Evolutionary conservation across 2,888 invertebrate species (phyloP).

Genomic region (Bruchidius siliquastri): DNA sequence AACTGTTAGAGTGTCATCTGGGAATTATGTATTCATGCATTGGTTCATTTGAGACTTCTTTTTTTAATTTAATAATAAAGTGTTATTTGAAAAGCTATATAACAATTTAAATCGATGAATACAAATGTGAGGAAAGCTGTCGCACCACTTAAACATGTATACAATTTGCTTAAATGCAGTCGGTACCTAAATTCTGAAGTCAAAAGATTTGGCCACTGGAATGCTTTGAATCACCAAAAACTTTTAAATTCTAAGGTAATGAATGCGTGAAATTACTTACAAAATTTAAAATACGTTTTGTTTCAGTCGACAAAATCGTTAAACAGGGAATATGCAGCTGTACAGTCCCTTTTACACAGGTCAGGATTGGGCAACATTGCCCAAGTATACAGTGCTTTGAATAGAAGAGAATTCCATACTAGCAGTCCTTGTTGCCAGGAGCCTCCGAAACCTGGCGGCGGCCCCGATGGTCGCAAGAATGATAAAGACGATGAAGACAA

Average conservation of each 20-base stretch:
- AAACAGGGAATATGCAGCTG: constrained; percentile 55
- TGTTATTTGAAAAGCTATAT: not conserved
- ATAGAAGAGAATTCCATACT: constrained; percentile 32
- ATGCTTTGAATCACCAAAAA: not conserved
- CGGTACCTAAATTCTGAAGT: not conserved
- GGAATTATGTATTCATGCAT: too few species aligned
- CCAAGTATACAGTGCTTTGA: constrained; percentile 33
- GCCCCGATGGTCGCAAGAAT: constrained; percentile 24
- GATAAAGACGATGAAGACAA: constrained; percentile 59
- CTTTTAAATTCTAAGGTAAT: not conserved
- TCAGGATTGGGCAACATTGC: constrained; percentile 49
- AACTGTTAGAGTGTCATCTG: too few species aligned
- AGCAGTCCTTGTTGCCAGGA: constrained; percentile 26
- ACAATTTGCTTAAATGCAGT: not conserved
- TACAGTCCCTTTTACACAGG: constrained; percentile 51
- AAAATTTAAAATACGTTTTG: not conserved
- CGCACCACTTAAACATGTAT: not conserved
- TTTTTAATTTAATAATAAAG: not conserved
- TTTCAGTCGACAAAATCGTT: constrained; percentile 18
- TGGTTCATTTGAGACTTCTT: not conserved
- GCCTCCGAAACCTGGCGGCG: constrained; percentile 17
- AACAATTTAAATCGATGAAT: not conserved
- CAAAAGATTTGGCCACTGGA: not conserved
- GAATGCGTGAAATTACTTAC: not conserved
- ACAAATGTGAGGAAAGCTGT: not conserved